These are phyloP conservation scores for Halisarca cf. caerulea DNA, from an alignment of 37 sponge, comb jelly and placozoan genomes.

Conservation along the genomic window DNA sequence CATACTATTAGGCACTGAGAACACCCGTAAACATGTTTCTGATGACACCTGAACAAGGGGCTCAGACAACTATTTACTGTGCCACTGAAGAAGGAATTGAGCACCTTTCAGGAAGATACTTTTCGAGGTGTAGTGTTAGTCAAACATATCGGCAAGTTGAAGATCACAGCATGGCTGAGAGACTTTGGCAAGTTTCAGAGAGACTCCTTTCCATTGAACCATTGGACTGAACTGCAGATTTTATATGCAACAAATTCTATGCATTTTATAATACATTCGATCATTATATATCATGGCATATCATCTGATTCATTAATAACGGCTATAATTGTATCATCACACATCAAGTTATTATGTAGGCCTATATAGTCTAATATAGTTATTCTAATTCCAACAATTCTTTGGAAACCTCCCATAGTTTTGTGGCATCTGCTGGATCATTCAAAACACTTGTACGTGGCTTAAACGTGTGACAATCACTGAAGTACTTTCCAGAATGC, in stretches of 20 bases:
- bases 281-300: too few species aligned
- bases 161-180: conserved; percentile 34
- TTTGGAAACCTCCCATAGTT: conserved; percentile 53
- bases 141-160: too few species aligned
- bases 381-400: not conserved
- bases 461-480: conserved; percentile 53
- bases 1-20: too few species aligned
- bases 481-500: conserved; percentile 62
- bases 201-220: too few species aligned
- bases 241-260: too few species aligned
- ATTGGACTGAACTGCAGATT: too few species aligned
- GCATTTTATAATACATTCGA: too few species aligned
- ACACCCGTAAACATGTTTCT: not conserved
- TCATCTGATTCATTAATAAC: too few species aligned
- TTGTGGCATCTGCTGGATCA: conserved; percentile 39
- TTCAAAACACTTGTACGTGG: not conserved
- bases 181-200: conserved; percentile 37
- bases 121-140: conserved; percentile 57
- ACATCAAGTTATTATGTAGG: too few species aligned
- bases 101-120: conserved; percentile 68
- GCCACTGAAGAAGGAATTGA: conserved; percentile 60
- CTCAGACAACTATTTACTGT: conserved; percentile 79
- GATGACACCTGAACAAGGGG: conserved; percentile 70
- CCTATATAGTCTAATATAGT: too few species aligned
- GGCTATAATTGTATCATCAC: too few species aligned